Evolutionary conservation across 2,113 vertebrate species (phyloP).

Genomic region (Pterophyllum scalare): DNA sequence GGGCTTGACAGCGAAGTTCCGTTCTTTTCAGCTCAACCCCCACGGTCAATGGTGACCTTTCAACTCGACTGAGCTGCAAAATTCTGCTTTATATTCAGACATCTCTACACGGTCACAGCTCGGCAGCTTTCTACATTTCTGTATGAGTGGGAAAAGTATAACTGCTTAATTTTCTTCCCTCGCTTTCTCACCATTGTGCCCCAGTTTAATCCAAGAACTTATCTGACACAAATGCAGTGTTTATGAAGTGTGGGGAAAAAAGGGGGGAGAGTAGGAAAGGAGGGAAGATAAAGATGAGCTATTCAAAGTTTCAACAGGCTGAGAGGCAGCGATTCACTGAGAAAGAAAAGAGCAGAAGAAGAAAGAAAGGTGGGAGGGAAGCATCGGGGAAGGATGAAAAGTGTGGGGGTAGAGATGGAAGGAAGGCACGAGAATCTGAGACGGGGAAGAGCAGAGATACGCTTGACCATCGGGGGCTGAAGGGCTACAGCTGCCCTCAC

Average conservation of each 20-base stretch:
- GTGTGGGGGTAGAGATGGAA: not conserved
- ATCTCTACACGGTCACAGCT: not conserved
- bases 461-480: not conserved
- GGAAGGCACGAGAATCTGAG: not conserved
- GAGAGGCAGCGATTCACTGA: slow-evolving; percentile 1
- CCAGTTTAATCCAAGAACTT: not conserved
- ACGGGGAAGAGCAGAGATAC: not conserved
- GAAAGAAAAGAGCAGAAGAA: not conserved
- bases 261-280: not conserved
- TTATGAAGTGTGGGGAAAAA: slow-evolving; percentile 20
- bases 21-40: slow-evolving; percentile 15
- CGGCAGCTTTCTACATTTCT: not conserved
- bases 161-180: not conserved
- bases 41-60: slow-evolving; percentile 14
- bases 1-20: slow-evolving; percentile 7
- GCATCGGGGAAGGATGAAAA: not conserved
- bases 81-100: not conserved
- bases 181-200: not conserved
- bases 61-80: slow-evolving; percentile 11
- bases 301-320: not conserved
- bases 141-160: not conserved
- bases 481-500: not conserved
- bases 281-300: not conserved
- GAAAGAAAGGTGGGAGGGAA: not conserved
- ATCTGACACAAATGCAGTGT: slow-evolving; percentile 8